Evolutionary conservation across 2,888 invertebrate genomes (phyloP), one percentile per base, ranked within the genome.

Genomic region (Stenoptilia bipunctidactyla): DNA sequence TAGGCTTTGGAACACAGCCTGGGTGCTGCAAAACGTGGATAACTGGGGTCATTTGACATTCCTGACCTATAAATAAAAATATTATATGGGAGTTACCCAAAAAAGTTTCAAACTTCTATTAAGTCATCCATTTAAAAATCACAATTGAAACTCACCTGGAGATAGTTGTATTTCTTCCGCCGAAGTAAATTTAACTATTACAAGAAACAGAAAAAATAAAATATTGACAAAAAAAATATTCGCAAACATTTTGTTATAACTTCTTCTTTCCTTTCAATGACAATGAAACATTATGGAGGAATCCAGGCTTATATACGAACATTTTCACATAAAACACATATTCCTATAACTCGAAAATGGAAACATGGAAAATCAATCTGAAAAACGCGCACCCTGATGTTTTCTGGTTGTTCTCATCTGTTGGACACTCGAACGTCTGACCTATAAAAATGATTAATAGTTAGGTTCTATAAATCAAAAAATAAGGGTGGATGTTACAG

Each of bases 21-120:
- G 94, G 92, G 73, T 94, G 93, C 65, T 94, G 93, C 20, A 97
- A 83, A 8, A 95, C 92, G 69, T 96, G 96, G 48, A 96, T 93
- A 15, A 96, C 96, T 1, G 95, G 95, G 1, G 94, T 94, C 55
- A 96, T 90, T 70, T 93, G 92, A 59, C 96, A 96, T 65, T 95
- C 94, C 63, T 94, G 95, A 9, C 77, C 83, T 84, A 52, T 25
- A 56, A 56, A 42, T 6, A 36, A 14, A 37, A n/a, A 30, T 30
- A 30, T 30, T n/a, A 30, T 30, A 8, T 9, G 13, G 13, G 27
- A 25, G n/a, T 5, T 30, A 27, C 37, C 9, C 12, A 15, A 37
- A n/a, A n/a, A n/a, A n/a, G 5, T 25, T 6, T 6, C 9, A 25
- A 25, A 25, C 25, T 25, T 9, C 5, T 25, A 25, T 25, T 6